phyloP scores from a whole-genome alignment of 1,140 invertebrate species.

The Bilobella aurantiaca region DNA sequence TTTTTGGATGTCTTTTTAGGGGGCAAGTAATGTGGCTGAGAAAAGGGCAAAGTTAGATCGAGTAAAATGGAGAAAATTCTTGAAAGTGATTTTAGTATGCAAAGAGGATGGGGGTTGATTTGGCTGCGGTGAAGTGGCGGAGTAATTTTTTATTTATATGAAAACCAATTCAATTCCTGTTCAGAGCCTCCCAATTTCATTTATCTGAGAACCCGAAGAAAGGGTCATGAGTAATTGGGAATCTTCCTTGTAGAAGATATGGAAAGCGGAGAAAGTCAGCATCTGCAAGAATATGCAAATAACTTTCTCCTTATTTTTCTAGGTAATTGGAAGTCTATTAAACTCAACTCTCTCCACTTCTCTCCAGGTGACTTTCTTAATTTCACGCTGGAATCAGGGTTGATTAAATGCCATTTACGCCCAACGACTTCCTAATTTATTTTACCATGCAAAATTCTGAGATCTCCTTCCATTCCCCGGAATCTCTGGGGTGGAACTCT shows the following conservation, averaged over 20 bases:
- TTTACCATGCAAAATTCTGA: constrained; percentile 6
- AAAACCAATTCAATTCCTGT: constrained; percentile 1
- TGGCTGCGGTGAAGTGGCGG: not conserved
- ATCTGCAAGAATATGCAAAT: constrained; percentile 5
- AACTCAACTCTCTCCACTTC: not conserved
- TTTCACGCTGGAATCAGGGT: constrained; percentile 26
- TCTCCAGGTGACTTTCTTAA: constrained; percentile 13
- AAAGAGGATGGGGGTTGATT: constrained; percentile 1
- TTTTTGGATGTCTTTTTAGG: no score
- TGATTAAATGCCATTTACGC: constrained; percentile 33
- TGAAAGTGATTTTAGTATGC: constrained; percentile 5
- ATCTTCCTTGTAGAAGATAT: constrained; percentile 5
- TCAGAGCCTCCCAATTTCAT: not conserved
- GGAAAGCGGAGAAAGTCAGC: not conserved
- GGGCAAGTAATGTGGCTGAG: no score
- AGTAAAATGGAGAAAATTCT: constrained; percentile 7
- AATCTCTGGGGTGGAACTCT: not conserved
- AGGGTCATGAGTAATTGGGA: constrained; percentile 18
- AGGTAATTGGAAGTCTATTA: not conserved
- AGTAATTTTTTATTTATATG: not conserved
- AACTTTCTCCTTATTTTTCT: not conserved
- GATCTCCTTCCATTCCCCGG: not conserved
- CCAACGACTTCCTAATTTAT: constrained; percentile 25
- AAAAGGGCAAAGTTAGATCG: constrained; percentile 10
- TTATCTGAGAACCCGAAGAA: no score